Base-by-base conservation (phyloP, 2,888 invertebrate genomes). In the Caenorhabditis panamensis region DNA sequence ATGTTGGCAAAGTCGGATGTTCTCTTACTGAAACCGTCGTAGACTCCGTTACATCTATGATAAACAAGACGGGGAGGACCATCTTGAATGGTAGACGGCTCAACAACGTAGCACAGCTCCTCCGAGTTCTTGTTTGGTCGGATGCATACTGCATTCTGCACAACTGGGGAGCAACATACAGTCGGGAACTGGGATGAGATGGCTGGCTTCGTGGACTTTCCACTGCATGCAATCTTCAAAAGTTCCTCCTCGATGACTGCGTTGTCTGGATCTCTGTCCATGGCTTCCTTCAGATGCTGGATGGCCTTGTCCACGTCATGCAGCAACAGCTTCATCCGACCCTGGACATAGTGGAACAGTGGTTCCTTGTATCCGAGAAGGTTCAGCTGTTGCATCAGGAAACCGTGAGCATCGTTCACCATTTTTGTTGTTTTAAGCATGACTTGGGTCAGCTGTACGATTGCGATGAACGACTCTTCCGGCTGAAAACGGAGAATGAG, bases 361-460 rank as follows among this genome's bases (percentile, higher is more conserved):
- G 87, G 87, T 78, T 75, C 75, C 8, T 56, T 53, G 71, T 78
- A 66, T 16, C 68, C 66, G 47, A 72, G 37, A 31, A 76, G 56
- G 41, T 75, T 77, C 3, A 73, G 26, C 47, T 77, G 77, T 41
- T 73, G 73, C 11, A 24, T 26, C 18, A 82, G n/a, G 28, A 79
- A 69, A 11, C 56, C 71, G 41, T 75, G 69, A 1, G 82, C 77
- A 36, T 82, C 82, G 24, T 76, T 78, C 2, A 76, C 66, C 62
- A 71, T 92, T 0, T 91, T 71, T 0, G 94, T 94, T 89, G 94
- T 92, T 63, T 75, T 69, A 56, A 82, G 47, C 41, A 94, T 93
- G 24, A 95, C 92, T 1, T 95, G 94, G 0, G 94, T 94, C 77
- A 95, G 91, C 9, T 95, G 94, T 5, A 94, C 93, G 16, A 95